A percentile compares a stretch with the other conserved stretches of the same genome.
These are phyloP conservation scores for Hypothenemus hampei DNA, from an alignment of 1,140 invertebrate genomes.

Conservation along the genomic window DNA sequence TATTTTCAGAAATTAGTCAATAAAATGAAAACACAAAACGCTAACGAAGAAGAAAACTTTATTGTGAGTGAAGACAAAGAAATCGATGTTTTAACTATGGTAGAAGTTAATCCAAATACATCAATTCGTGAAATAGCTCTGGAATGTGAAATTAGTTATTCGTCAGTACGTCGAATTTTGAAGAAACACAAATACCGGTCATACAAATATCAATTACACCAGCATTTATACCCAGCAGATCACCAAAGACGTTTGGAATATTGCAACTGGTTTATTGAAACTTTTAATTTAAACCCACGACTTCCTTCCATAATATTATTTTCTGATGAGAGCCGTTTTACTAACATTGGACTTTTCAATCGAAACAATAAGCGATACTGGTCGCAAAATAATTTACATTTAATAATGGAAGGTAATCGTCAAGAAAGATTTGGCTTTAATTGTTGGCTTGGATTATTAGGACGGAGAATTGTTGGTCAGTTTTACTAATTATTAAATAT, in stretches of 20 bases:
- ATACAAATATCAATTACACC: background rate
- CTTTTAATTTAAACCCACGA: background rate
- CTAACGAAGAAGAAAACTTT: background rate
- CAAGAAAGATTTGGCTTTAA: background rate
- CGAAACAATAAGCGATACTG: background rate
- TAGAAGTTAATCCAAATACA: background rate
- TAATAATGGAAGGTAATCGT: background rate
- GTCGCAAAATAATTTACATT: conserved; percentile 1
- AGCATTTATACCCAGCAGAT: background rate
- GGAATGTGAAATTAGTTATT: background rate
- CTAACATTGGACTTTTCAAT: background rate
- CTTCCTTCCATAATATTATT: background rate
- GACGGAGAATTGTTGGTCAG: background rate
- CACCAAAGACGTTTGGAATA: background rate
- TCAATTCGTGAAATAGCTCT: background rate
- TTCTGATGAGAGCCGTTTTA: background rate
- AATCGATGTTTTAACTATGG: background rate
- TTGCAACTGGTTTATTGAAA: background rate
- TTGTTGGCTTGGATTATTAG: background rate
- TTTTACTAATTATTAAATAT: too few relatives aligned
- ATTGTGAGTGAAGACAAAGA: background rate
- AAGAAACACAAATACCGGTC: background rate
- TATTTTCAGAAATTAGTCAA: background rate
- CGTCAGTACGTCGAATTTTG: background rate
- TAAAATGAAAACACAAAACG: background rate